These are phyloP conservation scores for Girardia tigrina DNA, from an alignment of 2,888 invertebrate genomes.

Conservation along the genomic window DNA sequence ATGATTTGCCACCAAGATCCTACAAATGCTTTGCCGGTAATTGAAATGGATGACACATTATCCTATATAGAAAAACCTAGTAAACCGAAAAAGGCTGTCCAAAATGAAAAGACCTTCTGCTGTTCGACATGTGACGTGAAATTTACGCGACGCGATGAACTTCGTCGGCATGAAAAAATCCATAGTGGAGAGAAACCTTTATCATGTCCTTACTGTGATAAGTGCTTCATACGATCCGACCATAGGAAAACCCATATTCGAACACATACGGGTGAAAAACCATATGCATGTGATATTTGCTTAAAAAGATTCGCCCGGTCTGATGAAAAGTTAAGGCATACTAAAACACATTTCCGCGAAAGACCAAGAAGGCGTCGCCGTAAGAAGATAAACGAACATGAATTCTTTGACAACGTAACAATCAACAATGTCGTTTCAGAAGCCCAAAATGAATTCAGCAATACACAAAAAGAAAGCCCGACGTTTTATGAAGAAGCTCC, in stretches of 20 bases:
- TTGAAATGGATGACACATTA: neutral
- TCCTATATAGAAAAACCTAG: neutral
- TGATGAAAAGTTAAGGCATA: conserved; percentile 1
- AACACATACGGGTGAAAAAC: conserved; percentile 4
- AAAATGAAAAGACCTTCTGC: neutral
- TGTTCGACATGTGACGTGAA: conserved; percentile 15
- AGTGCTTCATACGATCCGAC: neutral
- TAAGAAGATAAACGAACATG: neutral
- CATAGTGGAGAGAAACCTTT: neutral
- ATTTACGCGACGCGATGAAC: conserved; percentile 9
- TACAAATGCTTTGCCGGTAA: neutral
- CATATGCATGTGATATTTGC: neutral
- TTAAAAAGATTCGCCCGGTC: neutral
- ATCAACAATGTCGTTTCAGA: neutral
- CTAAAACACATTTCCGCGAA: conserved; percentile 3
- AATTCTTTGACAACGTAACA: neutral
- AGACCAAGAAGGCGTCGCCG: neutral
- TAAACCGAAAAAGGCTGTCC: neutral
- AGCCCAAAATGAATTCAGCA: neutral
- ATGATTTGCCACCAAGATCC: neutral
- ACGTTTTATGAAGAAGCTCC: neutral
- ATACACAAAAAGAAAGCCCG: neutral
- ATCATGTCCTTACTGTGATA: conserved; percentile 3
- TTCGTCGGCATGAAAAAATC: conserved; percentile 9
- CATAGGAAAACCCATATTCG: conserved; percentile 14